These are phyloP conservation scores for Chloropsis cyanopogon DNA, from an alignment of 2,113 vertebrate genomes.

Conservation along the genomic window DNA sequence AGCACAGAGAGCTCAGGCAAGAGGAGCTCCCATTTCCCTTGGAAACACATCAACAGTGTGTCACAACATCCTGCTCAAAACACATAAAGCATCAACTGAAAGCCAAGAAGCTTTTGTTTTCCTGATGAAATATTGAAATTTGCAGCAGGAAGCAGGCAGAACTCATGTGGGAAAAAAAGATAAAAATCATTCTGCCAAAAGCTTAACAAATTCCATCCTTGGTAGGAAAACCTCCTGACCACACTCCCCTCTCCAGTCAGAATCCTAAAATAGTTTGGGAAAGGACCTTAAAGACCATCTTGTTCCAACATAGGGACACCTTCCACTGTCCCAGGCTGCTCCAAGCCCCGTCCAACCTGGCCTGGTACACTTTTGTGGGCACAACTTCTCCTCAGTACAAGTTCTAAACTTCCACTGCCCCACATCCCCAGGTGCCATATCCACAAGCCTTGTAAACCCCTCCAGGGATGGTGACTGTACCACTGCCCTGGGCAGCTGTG, in stretches of 20 bases:
- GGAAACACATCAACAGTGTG: background rate
- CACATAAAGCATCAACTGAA: background rate
- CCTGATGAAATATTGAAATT: background rate
- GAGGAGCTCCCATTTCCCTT: background rate
- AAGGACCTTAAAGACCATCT: background rate
- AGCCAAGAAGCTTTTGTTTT: background rate
- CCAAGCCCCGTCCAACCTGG: background rate
- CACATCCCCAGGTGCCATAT: background rate
- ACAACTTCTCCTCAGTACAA: background rate
- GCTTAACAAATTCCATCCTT: background rate
- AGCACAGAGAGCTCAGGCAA: background rate
- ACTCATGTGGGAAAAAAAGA: background rate
- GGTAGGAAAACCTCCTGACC: background rate
- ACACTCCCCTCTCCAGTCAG: background rate
- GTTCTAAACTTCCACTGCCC: background rate
- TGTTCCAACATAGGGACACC: background rate
- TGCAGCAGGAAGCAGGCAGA: background rate
- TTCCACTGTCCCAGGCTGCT: background rate
- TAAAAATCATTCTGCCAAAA: background rate
- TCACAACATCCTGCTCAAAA: background rate
- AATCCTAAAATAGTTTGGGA: background rate
- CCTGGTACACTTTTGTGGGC: background rate
- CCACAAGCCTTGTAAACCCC: background rate
- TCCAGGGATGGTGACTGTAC: background rate
- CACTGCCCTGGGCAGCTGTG: background rate